phyloP scores from a whole-genome alignment of 1,140 invertebrate genomes.

The Trichoplusia ni region DNA sequence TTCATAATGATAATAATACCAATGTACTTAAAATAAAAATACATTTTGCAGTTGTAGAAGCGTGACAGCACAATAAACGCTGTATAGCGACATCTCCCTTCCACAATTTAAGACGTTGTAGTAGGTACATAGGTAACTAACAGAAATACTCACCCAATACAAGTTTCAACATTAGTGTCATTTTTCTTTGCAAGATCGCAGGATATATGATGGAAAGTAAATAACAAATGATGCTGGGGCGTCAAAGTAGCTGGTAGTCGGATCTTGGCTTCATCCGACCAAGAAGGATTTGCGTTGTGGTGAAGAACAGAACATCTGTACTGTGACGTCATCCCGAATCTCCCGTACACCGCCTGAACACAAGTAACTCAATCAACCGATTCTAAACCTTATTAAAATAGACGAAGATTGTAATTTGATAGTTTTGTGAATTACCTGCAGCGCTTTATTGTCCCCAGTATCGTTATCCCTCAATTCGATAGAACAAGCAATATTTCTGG shows the following conservation, averaged over 20 bases:
- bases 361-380: background rate
- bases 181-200: constrained; percentile 93
- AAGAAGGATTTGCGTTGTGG: constrained; percentile 90
- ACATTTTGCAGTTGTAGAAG: no score
- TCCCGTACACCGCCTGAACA: constrained; percentile 68
- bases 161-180: constrained; percentile 89
- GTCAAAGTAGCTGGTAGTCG: constrained; percentile 90
- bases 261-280: constrained; percentile 96
- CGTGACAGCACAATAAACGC: no score
- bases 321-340: constrained; percentile 74
- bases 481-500: constrained; percentile 94
- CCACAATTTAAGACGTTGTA: no score
- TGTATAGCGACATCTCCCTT: no score
- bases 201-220: constrained; percentile 94
- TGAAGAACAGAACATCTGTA: constrained; percentile 89
- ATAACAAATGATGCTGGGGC: constrained; percentile 91
- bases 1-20: no score
- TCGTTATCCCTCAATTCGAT: constrained; percentile 91
- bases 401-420: no score
- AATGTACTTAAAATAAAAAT: no score
- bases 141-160: constrained; percentile 86
- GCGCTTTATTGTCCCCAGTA: constrained; percentile 62
- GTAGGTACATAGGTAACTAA: background rate
- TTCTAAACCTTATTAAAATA: background rate
- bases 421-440: constrained; percentile 52